Percentiles rank a stretch among this genome's conserved stretches.
Conservation (phyloP, 1,140 invertebrate genomes). For the Contarinia nasturtii region DNA sequence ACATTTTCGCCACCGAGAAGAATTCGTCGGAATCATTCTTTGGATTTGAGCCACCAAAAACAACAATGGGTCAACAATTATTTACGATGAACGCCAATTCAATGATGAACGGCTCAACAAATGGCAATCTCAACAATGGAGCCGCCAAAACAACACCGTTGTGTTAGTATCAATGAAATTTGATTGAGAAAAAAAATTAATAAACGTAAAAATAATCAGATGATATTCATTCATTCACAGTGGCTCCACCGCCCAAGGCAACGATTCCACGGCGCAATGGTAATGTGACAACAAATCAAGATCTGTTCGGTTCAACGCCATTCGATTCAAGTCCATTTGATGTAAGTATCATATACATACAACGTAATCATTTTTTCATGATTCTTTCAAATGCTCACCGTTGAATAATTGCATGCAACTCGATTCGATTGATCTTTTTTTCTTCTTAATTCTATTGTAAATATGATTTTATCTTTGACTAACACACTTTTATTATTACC, state of each 20-base stretch:
- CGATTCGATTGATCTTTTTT: not conserved
- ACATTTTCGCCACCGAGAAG: conserved; percentile 19
- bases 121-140: conserved; percentile 12
- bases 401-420: not conserved
- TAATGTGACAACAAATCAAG: conserved; percentile 27
- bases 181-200: not conserved
- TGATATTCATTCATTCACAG: conserved; percentile 25
- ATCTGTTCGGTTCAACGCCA: conserved; percentile 46
- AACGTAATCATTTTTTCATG: no score
- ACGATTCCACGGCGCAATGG: conserved; percentile 25
- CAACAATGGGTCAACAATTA: conserved; percentile 25
- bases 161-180: conserved; percentile 15
- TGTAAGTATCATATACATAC: conserved; percentile 8
- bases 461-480: not conserved
- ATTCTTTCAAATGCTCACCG: no score
- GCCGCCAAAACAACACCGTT: conserved; percentile 38
- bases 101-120: conserved; percentile 11
- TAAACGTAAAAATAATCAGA: not conserved
- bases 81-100: conserved; percentile 9
- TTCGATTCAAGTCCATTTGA: conserved; percentile 27
- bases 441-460: not conserved
- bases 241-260: conserved; percentile 61
- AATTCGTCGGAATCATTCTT: conserved; percentile 22
- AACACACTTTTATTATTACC: no score
- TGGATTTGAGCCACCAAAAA: conserved; percentile 22